Percentiles rank a stretch among this genome's conserved stretches.
These are phyloP conservation scores for Oxystoma pomonae DNA, from an alignment of 2,888 invertebrate species.

Conservation along the genomic window DNA sequence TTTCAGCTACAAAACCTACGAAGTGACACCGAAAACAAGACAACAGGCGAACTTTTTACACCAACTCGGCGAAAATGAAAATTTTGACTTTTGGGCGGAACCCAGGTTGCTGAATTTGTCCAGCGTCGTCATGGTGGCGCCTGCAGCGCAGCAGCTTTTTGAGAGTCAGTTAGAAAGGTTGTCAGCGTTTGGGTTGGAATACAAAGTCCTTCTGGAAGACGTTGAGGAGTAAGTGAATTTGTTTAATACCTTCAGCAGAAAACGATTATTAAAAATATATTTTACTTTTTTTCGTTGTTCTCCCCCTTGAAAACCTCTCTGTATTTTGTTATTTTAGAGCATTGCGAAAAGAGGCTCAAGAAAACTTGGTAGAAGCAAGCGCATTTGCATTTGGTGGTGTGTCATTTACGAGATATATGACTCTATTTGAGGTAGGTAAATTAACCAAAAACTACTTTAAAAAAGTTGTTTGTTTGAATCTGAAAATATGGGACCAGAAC, in stretches of 20 bases:
- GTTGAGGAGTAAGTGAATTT: slow-evolving; percentile 14
- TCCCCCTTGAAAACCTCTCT: background rate
- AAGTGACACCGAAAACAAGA: slow-evolving; percentile 18
- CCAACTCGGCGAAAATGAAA: slow-evolving; percentile 28
- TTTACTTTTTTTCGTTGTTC: background rate
- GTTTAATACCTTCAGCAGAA: background rate
- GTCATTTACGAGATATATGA: slow-evolving; percentile 19
- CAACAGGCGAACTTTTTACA: slow-evolving; percentile 20
- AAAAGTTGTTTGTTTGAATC: too few species aligned
- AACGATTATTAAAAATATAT: background rate
- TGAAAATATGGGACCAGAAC: too few species aligned
- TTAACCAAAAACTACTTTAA: too few species aligned
- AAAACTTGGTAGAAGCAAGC: background rate
- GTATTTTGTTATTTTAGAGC: background rate
- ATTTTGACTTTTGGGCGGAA: slow-evolving; percentile 26
- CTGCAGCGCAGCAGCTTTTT: slow-evolving; percentile 19
- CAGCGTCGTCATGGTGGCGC: slow-evolving; percentile 23
- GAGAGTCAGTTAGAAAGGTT: slow-evolving; percentile 13
- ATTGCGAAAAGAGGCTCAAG: background rate
- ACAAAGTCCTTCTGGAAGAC: slow-evolving; percentile 16
- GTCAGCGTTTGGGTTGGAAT: slow-evolving; percentile 5
- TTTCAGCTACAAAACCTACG: slow-evolving; percentile 23
- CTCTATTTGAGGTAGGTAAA: slow-evolving; percentile 16
- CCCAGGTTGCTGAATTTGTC: slow-evolving; percentile 8
- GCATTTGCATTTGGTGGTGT: slow-evolving; percentile 11